Evolutionary conservation across 2,888 invertebrate genomes (phyloP).

Genomic region (Hymenopus coronatus): DNA sequence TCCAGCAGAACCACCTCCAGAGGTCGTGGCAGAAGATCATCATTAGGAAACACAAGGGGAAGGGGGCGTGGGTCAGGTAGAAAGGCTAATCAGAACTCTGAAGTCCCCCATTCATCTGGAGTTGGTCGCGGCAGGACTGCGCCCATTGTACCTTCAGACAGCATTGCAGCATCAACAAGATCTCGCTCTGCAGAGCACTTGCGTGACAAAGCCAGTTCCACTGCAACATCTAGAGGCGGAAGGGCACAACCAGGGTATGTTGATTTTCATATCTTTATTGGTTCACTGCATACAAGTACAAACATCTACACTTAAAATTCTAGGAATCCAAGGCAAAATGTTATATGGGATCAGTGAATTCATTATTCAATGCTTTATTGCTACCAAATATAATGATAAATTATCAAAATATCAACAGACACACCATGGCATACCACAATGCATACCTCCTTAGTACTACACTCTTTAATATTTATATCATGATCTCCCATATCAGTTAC

Average conservation of each 20-base stretch:
- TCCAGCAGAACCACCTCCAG: neutral
- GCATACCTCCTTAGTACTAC: too few species aligned
- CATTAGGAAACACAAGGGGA: neutral
- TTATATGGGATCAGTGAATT: too few species aligned
- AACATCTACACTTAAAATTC: too few species aligned
- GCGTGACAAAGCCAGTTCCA: neutral
- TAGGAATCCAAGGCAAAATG: too few species aligned
- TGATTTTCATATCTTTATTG: neutral
- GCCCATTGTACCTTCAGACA: neutral
- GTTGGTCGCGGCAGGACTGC: neutral
- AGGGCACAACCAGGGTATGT: neutral
- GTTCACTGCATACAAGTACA: too few species aligned
- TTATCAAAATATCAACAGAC: too few species aligned
- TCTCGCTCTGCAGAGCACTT: neutral
- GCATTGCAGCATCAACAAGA: neutral
- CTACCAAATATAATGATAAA: too few species aligned
- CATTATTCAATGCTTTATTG: too few species aligned
- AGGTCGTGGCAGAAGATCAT: conserved; percentile 9
- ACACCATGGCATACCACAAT: too few species aligned
- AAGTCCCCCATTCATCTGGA: neutral
- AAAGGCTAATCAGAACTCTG: neutral
- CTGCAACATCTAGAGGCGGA: neutral
- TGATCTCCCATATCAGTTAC: too few species aligned
- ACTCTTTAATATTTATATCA: too few species aligned
- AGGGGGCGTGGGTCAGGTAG: neutral